Conservation (phyloP, 2,797 vertebrate genomes). For the Leptatherina wallacei region DNA sequence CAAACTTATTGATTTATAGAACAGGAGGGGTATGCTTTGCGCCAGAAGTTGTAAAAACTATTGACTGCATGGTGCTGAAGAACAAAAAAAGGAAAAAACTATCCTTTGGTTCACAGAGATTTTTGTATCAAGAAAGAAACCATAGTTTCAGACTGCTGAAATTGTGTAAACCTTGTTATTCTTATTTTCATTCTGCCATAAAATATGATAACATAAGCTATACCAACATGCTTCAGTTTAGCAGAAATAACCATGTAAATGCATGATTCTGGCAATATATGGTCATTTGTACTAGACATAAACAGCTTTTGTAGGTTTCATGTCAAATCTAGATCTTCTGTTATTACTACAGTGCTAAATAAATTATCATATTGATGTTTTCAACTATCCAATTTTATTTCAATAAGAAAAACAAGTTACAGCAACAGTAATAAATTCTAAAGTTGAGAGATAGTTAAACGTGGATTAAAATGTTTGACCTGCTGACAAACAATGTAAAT, state of each 20-base stretch:
- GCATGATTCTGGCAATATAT: too few species aligned
- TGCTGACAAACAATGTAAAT: too few species aligned
- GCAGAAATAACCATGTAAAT: too few species aligned
- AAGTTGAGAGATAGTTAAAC: too few species aligned
- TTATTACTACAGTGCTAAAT: not conserved
- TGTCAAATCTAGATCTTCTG: not conserved
- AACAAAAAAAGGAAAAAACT: slow-evolving; percentile 26
- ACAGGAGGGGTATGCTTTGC: slow-evolving; percentile 10
- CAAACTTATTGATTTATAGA: slow-evolving; percentile 46
- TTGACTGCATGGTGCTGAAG: slow-evolving; percentile 23
- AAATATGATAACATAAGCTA: too few species aligned
- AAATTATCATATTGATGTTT: not conserved
- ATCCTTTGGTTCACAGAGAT: not conserved
- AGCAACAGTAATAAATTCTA: too few species aligned
- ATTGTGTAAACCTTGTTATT: not conserved
- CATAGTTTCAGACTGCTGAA: not conserved
- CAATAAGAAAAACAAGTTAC: too few species aligned
- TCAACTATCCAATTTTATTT: too few species aligned
- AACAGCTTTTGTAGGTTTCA: not conserved
- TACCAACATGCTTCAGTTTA: too few species aligned
- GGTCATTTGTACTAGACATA: not conserved
- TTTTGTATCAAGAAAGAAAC: slow-evolving; percentile 1
- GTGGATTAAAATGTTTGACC: too few species aligned
- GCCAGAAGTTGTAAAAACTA: slow-evolving; percentile 31
- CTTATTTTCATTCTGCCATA: too few species aligned